Conservation (phyloP, 2,113 vertebrate species). For the Parotia lawesii region DNA sequence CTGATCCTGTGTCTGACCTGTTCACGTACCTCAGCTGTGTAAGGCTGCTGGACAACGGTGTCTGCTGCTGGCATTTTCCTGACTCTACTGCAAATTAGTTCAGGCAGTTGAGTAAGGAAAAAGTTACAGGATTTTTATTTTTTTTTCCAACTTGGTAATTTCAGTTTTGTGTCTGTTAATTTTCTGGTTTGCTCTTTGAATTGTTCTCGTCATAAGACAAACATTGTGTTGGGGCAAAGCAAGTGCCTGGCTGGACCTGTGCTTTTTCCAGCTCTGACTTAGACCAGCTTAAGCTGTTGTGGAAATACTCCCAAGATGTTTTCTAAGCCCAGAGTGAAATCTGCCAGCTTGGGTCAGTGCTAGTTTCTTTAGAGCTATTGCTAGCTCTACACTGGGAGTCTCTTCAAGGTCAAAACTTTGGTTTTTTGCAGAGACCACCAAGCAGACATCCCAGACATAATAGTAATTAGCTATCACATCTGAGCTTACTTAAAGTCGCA, state of each 20-base stretch:
- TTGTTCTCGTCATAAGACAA: neutral
- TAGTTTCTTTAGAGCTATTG: neutral
- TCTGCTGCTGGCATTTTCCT: neutral
- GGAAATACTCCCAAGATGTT: neutral
- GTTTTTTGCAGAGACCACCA: neutral
- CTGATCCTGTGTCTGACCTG: neutral
- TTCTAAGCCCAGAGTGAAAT: neutral
- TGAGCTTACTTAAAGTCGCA: neutral
- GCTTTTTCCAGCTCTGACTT: neutral
- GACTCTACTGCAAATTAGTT: neutral
- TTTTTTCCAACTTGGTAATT: neutral
- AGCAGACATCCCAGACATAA: neutral
- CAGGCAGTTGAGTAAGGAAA: neutral
- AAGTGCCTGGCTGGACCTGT: neutral
- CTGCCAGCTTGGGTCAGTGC: neutral
- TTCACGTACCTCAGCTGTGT: rapidly evolving
- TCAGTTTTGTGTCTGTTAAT: neutral
- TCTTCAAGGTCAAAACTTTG: neutral
- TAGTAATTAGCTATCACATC: neutral
- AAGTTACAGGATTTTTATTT: neutral
- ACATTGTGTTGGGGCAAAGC: neutral
- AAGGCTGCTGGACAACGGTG: neutral
- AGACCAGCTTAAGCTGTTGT: neutral
- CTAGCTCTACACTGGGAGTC: neutral
- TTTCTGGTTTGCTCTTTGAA: neutral